These are phyloP conservation scores for Pristiophorus japonicus DNA, from an alignment of 2,113 vertebrate species.

Conservation along the genomic window DNA sequence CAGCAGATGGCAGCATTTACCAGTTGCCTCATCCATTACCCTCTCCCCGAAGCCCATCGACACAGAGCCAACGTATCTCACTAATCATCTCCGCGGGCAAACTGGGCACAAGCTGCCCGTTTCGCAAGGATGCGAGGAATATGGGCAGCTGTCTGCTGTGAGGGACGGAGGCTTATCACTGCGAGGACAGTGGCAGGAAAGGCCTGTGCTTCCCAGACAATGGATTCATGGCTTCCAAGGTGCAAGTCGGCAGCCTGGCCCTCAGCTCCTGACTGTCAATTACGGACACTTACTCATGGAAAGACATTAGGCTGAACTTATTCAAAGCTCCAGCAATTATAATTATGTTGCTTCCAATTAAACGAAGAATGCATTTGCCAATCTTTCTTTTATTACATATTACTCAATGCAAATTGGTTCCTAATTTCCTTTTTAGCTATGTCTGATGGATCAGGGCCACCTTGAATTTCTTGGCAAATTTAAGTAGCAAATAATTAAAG, in stretches of 20 bases:
- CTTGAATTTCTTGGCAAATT: constrained; percentile 11
- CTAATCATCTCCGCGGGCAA: not conserved
- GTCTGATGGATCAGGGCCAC: not conserved
- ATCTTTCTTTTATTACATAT: constrained; percentile 35
- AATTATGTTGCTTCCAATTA: constrained; percentile 22
- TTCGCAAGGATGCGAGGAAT: not conserved
- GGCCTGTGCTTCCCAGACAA: not conserved
- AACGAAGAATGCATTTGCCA: constrained; percentile 28
- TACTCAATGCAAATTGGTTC: constrained; percentile 32
- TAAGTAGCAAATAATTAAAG: constrained; percentile 21
- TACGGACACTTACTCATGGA: not conserved
- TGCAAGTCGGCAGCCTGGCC: not conserved
- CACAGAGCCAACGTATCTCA: not conserved
- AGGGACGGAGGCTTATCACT: not conserved
- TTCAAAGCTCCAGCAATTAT: constrained; percentile 31
- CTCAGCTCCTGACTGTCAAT: not conserved
- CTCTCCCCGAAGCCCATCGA: constrained; percentile 46
- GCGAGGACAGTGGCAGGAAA: not conserved
- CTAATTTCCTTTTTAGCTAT: constrained; percentile 24
- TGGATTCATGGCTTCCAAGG: not conserved
- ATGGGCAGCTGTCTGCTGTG: not conserved
- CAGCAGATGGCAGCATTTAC: constrained; percentile 74
- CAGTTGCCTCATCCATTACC: constrained; percentile 57
- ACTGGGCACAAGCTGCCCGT: not conserved
- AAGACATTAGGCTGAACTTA: constrained; percentile 22